These are phyloP conservation scores for Euplagia quadripunctaria DNA, from an alignment of 2,888 invertebrate genomes.

Conservation along the genomic window DNA sequence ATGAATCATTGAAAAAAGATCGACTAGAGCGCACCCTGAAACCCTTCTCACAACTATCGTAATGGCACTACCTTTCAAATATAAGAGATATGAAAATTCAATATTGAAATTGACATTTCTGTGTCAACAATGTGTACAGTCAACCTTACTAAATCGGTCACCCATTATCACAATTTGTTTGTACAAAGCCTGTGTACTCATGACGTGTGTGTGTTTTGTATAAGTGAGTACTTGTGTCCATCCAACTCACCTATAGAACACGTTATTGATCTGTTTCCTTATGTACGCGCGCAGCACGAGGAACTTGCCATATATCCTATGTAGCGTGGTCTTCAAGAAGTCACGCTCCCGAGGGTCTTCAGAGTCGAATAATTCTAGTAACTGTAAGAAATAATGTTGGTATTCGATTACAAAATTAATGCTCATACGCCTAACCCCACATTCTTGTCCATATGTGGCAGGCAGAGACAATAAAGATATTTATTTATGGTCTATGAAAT, in stretches of 20 bases:
- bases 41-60: no score
- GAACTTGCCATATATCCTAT: slow-evolving; percentile 99
- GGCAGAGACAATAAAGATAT: neutral
- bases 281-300: slow-evolving; percentile 98
- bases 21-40: no score
- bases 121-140: neutral
- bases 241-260: slow-evolving; percentile 92
- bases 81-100: neutral
- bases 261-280: slow-evolving; percentile 99
- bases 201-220: slow-evolving; percentile 3
- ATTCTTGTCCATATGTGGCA: neutral
- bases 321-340: slow-evolving; percentile 98
- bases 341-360: slow-evolving; percentile 99
- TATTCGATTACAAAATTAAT: neutral
- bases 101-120: neutral
- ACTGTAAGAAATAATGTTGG: slow-evolving; percentile 80
- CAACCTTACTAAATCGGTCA: slow-evolving; percentile 6
- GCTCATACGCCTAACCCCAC: neutral
- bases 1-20: no score
- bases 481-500: no score
- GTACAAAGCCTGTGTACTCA: slow-evolving; percentile 4
- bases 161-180: slow-evolving; percentile 18
- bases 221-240: slow-evolving; percentile 1
- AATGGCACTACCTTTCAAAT: neutral
- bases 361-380: slow-evolving; percentile 98